phyloP scores from a whole-genome alignment of 2,797 vertebrate species.

The Geotrypetes seraphini region DNA sequence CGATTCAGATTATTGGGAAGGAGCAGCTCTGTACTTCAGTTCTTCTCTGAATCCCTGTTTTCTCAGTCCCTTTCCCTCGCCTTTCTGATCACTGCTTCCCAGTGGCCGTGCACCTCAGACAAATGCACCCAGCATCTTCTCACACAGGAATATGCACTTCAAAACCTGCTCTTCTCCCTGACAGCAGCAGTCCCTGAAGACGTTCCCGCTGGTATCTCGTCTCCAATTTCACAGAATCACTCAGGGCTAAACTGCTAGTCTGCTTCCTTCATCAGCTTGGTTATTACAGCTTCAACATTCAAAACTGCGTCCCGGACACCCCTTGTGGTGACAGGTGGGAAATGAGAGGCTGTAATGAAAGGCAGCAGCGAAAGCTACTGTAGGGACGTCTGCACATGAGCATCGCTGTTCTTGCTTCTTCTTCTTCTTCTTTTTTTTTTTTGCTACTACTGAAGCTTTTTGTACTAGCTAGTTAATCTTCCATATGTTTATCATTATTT shows the following conservation, averaged over 20 bases:
- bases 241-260: constrained; percentile 12
- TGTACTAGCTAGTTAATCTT: neutral
- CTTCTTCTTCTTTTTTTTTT: too few species aligned
- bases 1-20: constrained; percentile 14
- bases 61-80: neutral
- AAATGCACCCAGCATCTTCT: neutral
- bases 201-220: constrained; percentile 7
- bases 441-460: neutral
- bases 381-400: constrained; percentile 17
- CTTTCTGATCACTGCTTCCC: constrained; percentile 8
- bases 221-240: constrained; percentile 1
- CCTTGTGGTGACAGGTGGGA: constrained; percentile 38
- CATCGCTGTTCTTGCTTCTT: neutral
- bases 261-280: constrained; percentile 4
- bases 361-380: constrained; percentile 14
- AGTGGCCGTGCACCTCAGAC: constrained; percentile 23
- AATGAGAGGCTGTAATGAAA: constrained; percentile 19
- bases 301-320: constrained; percentile 16
- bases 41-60: constrained; percentile 4
- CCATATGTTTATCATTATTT: neutral
- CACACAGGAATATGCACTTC: constrained; percentile 7
- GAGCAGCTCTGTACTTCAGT: constrained; percentile 25
- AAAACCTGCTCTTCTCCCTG: constrained; percentile 13
- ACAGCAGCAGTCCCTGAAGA: constrained; percentile 17
- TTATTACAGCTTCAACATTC: neutral